A percentile compares a stretch with the other conserved stretches of the same genome.
Conservation (phyloP, 1,140 invertebrate genomes). For the Megalopta genalis region DNA sequence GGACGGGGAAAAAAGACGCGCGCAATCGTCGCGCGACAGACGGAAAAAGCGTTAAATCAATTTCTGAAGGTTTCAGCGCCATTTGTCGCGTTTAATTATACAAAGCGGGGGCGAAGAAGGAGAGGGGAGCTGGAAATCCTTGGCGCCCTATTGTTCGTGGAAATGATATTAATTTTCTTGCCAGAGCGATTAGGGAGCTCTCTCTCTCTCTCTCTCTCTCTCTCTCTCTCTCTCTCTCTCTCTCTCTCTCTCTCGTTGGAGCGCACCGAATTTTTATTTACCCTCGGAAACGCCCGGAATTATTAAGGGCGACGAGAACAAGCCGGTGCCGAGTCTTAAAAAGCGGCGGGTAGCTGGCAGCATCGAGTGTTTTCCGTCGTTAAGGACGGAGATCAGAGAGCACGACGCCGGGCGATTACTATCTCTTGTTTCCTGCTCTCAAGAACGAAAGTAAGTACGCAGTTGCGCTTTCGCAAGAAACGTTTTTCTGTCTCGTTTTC, state of each 20-base stretch:
- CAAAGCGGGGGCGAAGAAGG: not conserved
- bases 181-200: not conserved
- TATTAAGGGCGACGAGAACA: not conserved
- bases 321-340: conserved; percentile 30
- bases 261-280: conserved; percentile 29
- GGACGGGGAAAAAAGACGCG: too few relatives aligned
- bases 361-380: conserved; percentile 61
- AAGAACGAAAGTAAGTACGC: conserved; percentile 56
- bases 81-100: not conserved
- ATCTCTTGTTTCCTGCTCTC: conserved; percentile 59
- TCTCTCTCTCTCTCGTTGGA: too few relatives aligned
- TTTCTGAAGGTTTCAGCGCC: not conserved
- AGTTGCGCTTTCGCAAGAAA: conserved; percentile 35
- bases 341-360: conserved; percentile 7
- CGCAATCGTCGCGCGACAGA: too few relatives aligned
- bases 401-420: conserved; percentile 58
- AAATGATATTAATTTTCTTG: conserved; percentile 25
- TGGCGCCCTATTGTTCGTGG: not conserved
- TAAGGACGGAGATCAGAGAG: conserved; percentile 50
- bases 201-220: too few relatives aligned
- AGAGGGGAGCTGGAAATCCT: too few relatives aligned
- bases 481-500: conserved; percentile 42
- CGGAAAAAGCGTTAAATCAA: too few relatives aligned
- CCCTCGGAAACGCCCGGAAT: not conserved
- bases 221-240: too few relatives aligned